phyloP scores from a whole-genome alignment of 2,113 vertebrate genomes.

The Okapia johnstoni region DNA sequence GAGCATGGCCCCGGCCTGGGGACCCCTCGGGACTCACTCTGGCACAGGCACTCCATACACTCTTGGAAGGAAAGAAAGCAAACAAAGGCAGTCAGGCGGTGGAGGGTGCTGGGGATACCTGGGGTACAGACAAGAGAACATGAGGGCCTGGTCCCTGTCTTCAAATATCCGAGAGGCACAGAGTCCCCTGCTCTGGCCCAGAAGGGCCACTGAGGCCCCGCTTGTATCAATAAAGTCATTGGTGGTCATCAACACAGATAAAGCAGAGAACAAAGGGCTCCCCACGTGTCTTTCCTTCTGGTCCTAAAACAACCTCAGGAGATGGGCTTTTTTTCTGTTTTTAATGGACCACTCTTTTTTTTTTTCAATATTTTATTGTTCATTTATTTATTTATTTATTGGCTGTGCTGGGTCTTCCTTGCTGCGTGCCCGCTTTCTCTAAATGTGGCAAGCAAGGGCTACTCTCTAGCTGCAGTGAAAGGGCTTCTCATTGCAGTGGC shows the following conservation, averaged over 20 bases:
- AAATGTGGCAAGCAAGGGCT: not conserved
- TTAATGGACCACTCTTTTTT: not conserved
- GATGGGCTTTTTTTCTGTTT: not conserved
- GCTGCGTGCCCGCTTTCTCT: not conserved
- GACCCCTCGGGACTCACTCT: not conserved
- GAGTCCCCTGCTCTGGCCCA: not conserved
- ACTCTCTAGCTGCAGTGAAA: not conserved
- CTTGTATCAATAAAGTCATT: not conserved
- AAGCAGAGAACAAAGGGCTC: no score
- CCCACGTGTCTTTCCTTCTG: no score
- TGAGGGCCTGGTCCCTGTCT: not conserved
- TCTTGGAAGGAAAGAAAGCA: not conserved
- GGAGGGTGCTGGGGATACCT: not conserved
- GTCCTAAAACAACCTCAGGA: not conserved
- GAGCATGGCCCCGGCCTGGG: rapidly evolving
- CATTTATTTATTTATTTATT: not conserved
- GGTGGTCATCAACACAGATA: not conserved
- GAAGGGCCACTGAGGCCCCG: not conserved
- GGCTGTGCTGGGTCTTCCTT: not conserved
- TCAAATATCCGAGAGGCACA: not conserved
- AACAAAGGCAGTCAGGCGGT: not conserved
- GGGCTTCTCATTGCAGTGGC: not conserved
- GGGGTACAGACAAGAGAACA: not conserved
- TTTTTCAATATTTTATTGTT: not conserved
- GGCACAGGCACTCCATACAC: rapidly evolving